phyloP scores from a whole-genome alignment of 2,797 vertebrate species.

The Danio aesculapii region DNA sequence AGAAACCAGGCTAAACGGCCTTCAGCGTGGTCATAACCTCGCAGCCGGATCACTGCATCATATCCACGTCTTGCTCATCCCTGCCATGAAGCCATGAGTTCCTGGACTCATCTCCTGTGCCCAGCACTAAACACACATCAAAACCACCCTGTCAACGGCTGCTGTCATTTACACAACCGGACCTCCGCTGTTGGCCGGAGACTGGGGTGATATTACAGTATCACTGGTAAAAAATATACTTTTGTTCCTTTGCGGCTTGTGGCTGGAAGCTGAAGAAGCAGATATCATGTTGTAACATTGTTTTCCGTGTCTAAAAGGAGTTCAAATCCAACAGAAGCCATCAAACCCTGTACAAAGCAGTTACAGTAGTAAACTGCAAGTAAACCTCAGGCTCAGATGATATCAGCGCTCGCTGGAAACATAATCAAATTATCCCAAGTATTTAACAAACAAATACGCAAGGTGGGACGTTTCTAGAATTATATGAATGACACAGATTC shows the following conservation, averaged over 20 bases:
- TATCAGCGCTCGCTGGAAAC: not conserved
- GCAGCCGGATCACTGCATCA: constrained; percentile 27
- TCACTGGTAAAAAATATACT: constrained; percentile 29
- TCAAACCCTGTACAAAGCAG: not conserved
- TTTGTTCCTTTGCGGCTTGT: constrained; percentile 6
- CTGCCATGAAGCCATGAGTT: not conserved
- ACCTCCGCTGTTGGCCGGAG: constrained; percentile 17
- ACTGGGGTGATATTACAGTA: constrained; percentile 34
- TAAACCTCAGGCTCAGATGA: not conserved
- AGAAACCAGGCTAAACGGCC: not conserved
- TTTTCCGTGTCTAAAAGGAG: constrained; percentile 17
- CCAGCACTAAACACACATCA: not conserved
- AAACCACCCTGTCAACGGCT: constrained; percentile 13
- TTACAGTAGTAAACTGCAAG: not conserved
- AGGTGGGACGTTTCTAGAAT: not conserved
- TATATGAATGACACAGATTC: not conserved
- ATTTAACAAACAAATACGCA: not conserved
- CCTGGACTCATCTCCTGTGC: not conserved
- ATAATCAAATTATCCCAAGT: constrained; percentile 6
- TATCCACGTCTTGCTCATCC: constrained; percentile 1
- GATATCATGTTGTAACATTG: not conserved
- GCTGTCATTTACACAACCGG: constrained; percentile 29
- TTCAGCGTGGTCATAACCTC: constrained; percentile 13
- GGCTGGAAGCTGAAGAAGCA: constrained; percentile 12
- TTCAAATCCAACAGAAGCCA: not conserved